phyloP scores from a whole-genome alignment of 2,113 vertebrate species.

The Myanophis thanlyinensis region DNA sequence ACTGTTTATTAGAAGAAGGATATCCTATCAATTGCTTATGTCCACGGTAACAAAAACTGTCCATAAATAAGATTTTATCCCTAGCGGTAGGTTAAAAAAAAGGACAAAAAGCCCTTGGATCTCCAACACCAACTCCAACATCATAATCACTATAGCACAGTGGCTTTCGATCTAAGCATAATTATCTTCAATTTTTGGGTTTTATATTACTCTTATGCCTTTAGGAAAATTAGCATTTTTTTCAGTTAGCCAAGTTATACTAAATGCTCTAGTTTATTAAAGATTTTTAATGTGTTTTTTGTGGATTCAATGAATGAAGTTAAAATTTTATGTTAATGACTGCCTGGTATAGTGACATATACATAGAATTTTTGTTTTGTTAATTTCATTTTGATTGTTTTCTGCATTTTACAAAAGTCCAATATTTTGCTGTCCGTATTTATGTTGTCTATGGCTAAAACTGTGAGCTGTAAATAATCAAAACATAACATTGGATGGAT shows the following conservation, averaged over 20 bases:
- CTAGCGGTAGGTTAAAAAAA: not conserved
- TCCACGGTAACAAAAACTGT: not conserved
- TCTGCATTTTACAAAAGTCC: slow-evolving; percentile 61
- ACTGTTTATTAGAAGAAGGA: not conserved
- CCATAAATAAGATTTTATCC: not conserved
- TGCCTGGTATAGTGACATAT: not conserved
- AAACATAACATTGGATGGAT: slow-evolving; percentile 58
- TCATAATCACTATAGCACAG: not conserved
- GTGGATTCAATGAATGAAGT: not conserved
- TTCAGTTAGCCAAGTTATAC: not conserved
- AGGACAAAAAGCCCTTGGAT: not conserved
- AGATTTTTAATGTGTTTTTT: not conserved
- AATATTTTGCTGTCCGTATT: slow-evolving; percentile 60
- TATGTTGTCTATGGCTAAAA: slow-evolving; percentile 63
- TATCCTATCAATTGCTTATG: not conserved
- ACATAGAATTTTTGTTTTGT: slow-evolving; percentile 51
- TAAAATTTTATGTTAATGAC: not conserved
- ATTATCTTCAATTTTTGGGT: not conserved
- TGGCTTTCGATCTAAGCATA: not conserved
- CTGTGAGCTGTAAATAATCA: slow-evolving; percentile 71
- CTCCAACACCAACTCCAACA: not conserved
- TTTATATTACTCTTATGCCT: not conserved
- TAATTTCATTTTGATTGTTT: slow-evolving; percentile 47
- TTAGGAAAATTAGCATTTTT: not conserved
- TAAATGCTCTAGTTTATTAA: not conserved